Conservation (phyloP, 2,888 invertebrate genomes). For the Ditula angustiorana region DNA sequence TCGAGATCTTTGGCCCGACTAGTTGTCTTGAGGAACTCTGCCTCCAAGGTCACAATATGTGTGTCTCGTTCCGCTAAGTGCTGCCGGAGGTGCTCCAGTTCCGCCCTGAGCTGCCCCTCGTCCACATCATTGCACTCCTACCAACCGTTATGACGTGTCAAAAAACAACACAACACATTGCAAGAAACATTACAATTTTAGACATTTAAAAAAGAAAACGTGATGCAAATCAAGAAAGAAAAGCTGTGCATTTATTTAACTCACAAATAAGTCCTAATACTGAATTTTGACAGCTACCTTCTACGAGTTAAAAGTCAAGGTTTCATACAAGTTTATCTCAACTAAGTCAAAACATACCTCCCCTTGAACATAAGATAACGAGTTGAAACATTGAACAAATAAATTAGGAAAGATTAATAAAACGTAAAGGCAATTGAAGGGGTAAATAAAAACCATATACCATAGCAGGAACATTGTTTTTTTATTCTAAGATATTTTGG, state of each 20-base stretch:
- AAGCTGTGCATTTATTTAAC: constrained; percentile 50
- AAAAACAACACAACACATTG: constrained; percentile 56
- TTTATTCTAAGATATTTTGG: constrained; percentile 16
- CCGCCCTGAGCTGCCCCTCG: constrained; percentile 91
- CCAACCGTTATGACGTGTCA: constrained; percentile 63
- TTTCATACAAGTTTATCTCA: constrained; percentile 16
- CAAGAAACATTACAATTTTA: constrained; percentile 23
- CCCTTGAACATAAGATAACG: constrained; percentile 43
- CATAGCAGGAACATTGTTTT: constrained; percentile 28
- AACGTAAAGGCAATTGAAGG: constrained; percentile 32
- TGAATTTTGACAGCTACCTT: constrained; percentile 40
- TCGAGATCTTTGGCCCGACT: constrained; percentile 91
- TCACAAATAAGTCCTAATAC: constrained; percentile 30
- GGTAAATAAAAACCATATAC: constrained; percentile 29
- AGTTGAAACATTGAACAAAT: constrained; percentile 19
- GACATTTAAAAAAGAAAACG: constrained; percentile 30
- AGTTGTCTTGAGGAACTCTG: constrained; percentile 92
- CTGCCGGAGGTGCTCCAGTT: constrained; percentile 94
- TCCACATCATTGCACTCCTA: constrained; percentile 76
- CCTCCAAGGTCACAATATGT: constrained; percentile 94
- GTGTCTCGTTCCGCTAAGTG: constrained; percentile 92
- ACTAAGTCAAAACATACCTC: constrained; percentile 41
- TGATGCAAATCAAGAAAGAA: constrained; percentile 55
- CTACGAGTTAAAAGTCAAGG: constrained; percentile 27
- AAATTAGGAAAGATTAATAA: constrained; percentile 20